Evolutionary conservation across 2,888 invertebrate genomes (phyloP).

Genomic region (Parnassius glacialis): DNA sequence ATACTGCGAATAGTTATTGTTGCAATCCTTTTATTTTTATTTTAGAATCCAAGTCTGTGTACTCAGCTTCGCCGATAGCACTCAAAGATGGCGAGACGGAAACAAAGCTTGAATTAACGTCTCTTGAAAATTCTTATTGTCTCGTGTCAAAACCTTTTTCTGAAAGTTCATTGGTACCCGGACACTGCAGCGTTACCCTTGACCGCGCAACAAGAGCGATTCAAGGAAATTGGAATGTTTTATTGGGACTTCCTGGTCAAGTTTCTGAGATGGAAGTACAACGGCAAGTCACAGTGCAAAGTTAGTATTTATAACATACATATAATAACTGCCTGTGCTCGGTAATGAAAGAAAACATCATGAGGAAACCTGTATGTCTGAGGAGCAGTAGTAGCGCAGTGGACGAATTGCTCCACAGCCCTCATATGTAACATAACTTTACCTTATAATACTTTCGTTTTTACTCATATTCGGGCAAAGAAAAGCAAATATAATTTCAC

Average conservation of each 20-base stretch:
- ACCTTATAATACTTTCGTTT: too few species aligned
- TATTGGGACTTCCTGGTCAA: conserved; percentile 66
- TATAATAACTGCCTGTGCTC: too few species aligned
- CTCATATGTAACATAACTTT: too few species aligned
- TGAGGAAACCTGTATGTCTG: too few species aligned
- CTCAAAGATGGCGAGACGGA: conserved; percentile 54
- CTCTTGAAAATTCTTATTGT: conserved; percentile 58
- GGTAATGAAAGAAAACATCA: too few species aligned
- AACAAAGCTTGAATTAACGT: conserved; percentile 46
- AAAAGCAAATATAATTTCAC: too few species aligned
- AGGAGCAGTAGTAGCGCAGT: too few species aligned
- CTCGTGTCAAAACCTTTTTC: conserved; percentile 66
- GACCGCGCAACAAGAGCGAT: conserved; percentile 64
- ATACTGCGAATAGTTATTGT: too few species aligned
- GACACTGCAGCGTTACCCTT: conserved; percentile 62
- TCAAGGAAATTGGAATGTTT: conserved; percentile 69
- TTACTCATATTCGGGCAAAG: too few species aligned
- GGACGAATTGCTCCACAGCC: too few species aligned
- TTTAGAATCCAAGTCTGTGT: conserved; percentile 25
- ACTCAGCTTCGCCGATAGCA: conserved; percentile 46
- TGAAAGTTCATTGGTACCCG: conserved; percentile 60
- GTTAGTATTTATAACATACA: conserved; percentile 37
- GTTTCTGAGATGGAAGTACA: conserved; percentile 60
- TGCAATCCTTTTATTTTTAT: not conserved
- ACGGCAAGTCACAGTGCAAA: conserved; percentile 57